phyloP scores from a whole-genome alignment of 2,797 vertebrate genomes.

The Salmo trutta region DNA sequence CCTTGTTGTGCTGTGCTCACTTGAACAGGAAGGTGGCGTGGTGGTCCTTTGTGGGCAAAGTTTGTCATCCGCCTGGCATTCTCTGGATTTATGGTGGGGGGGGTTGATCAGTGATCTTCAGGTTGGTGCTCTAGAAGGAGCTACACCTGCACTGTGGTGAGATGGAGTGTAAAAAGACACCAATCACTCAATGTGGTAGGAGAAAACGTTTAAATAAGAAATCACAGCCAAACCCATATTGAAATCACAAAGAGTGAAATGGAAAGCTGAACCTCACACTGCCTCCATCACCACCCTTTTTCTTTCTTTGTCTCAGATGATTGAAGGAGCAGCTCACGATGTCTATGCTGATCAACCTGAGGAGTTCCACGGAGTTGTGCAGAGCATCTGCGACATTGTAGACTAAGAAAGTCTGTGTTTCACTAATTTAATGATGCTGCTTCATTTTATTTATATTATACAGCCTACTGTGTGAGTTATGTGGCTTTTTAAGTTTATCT shows the following conservation, averaged over 20 bases:
- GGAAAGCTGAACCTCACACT: not conserved
- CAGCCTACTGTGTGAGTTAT: not conserved
- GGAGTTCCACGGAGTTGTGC: conserved; percentile 82
- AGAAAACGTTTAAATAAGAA: not conserved
- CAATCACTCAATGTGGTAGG: no score
- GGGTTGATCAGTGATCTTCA: no score
- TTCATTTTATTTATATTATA: not conserved
- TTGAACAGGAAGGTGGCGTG: no score
- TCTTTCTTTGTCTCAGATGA: conserved; percentile 68
- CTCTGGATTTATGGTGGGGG: no score
- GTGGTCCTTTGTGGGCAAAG: no score
- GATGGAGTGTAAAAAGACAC: conserved; percentile 30
- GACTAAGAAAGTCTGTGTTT: conserved; percentile 57
- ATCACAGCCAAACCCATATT: not conserved
- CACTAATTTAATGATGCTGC: not conserved
- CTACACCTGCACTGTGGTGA: conserved; percentile 81
- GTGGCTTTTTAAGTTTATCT: not conserved
- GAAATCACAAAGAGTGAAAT: not conserved
- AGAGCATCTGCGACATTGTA: conserved; percentile 80
- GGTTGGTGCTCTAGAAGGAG: conserved; percentile 1
- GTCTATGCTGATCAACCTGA: conserved; percentile 88
- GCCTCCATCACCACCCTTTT: not conserved
- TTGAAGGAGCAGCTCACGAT: conserved; percentile 85
- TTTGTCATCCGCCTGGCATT: no score
- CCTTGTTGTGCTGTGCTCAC: no score